These are phyloP conservation scores for Poeciliopsis turneri DNA, from an alignment of 2,797 vertebrate species.

Conservation along the genomic window DNA sequence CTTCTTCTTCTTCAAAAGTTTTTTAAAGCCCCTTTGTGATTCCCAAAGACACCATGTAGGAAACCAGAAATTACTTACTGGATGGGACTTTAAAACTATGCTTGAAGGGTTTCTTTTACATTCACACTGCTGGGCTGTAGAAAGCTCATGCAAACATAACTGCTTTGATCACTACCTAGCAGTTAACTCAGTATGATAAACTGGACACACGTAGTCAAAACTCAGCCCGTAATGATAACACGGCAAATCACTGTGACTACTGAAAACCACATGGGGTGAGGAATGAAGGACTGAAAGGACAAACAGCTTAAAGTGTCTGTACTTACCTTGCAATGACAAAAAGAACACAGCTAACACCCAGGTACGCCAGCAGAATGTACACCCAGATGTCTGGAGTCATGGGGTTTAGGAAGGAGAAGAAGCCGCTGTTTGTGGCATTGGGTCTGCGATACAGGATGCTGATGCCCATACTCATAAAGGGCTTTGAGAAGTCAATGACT, in stretches of 20 bases:
- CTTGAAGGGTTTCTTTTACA: slow-evolving; percentile 30
- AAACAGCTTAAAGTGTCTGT: slow-evolving; percentile 5
- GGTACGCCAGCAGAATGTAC: slow-evolving; percentile 96
- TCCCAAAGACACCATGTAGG: slow-evolving; percentile 42
- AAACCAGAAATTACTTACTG: slow-evolving; percentile 55
- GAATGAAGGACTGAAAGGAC: slow-evolving; percentile 17
- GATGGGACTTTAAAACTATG: slow-evolving; percentile 35
- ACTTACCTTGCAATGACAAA: slow-evolving; percentile 98
- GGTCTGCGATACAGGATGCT: slow-evolving; percentile 97
- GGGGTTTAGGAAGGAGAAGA: slow-evolving; percentile 98
- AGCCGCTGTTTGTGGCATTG: slow-evolving; percentile 94
- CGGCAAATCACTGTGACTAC: slow-evolving; percentile 53
- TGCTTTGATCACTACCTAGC: slow-evolving; percentile 62
- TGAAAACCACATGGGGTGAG: slow-evolving; percentile 31
- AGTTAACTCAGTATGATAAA: slow-evolving; percentile 48
- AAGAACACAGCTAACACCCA: slow-evolving; percentile 98
- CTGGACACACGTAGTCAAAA: slow-evolving; percentile 21
- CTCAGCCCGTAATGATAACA: slow-evolving; percentile 35
- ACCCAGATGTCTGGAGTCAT: slow-evolving; percentile 99
- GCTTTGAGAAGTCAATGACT: slow-evolving; percentile 97
- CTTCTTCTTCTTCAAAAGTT: slow-evolving; percentile 11
- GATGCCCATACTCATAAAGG: slow-evolving; percentile 96
- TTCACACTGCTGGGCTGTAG: slow-evolving; percentile 37
- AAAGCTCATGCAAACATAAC: slow-evolving; percentile 62
- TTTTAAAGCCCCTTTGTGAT: slow-evolving; percentile 21